phyloP scores from a whole-genome alignment of 2,888 invertebrate species.

The Sialis fuliginosa region DNA sequence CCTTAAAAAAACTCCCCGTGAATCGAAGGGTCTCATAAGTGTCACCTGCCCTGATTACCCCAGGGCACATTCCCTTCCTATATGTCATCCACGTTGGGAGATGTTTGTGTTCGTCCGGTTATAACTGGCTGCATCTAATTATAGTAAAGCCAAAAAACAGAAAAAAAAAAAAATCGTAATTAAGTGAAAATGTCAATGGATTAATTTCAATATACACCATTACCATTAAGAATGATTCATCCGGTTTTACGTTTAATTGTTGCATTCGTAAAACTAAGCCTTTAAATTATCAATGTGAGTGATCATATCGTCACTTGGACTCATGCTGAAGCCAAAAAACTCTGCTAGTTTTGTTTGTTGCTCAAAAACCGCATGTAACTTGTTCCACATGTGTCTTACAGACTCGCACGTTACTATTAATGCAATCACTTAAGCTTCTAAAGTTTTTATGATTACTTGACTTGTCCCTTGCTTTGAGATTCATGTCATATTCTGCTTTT shows the following conservation, averaged over 20 bases:
- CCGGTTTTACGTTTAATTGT: slow-evolving; percentile 6
- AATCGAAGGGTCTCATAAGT: no score
- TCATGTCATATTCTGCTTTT: background rate
- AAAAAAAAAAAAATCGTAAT: no score
- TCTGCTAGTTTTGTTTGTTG: slow-evolving; percentile 6
- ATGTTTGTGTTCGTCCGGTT: no score
- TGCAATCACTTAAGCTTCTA: slow-evolving; percentile 4
- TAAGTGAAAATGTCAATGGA: no score
- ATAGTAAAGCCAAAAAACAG: no score
- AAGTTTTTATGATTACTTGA: slow-evolving; percentile 1
- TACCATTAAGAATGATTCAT: slow-evolving; percentile 2
- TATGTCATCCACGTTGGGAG: no score
- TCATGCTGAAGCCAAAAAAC: slow-evolving; percentile 1
- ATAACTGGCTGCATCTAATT: no score
- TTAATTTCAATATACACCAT: no score
- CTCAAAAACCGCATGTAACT: slow-evolving; percentile 5
- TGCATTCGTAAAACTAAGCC: slow-evolving; percentile 5
- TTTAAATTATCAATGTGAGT: slow-evolving; percentile 4
- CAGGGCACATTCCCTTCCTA: no score
- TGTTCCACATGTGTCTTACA: slow-evolving; percentile 6
- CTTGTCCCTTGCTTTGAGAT: slow-evolving; percentile 3
- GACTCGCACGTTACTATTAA: slow-evolving; percentile 5
- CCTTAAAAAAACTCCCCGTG: no score
- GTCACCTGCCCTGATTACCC: no score
- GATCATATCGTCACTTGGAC: slow-evolving; percentile 1